Conservation (phyloP, 2,113 vertebrate species). For the Esox niger region DNA sequence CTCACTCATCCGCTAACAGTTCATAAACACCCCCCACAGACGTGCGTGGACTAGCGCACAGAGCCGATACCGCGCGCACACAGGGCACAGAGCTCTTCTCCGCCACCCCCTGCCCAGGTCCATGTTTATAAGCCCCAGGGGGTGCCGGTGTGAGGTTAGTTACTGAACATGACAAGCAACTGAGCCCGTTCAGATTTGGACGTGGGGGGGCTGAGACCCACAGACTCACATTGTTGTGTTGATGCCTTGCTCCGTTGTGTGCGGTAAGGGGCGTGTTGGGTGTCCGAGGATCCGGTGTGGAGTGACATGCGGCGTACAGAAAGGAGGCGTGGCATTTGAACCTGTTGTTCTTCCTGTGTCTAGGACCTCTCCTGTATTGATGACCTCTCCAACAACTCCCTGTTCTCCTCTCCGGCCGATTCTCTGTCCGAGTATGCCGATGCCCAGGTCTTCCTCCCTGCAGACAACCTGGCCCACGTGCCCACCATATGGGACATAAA, state of each 20-base stretch:
- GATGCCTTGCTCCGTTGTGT: background rate
- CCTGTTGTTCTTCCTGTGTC: constrained; percentile 2
- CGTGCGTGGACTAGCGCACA: background rate
- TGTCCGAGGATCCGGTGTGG: too few species aligned
- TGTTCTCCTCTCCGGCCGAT: constrained; percentile 89
- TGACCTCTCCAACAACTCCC: constrained; percentile 84
- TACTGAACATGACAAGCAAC: constrained; percentile 54
- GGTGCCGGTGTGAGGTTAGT: constrained; percentile 36
- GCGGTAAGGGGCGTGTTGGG: too few species aligned
- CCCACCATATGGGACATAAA: constrained; percentile 91
- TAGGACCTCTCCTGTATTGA: constrained; percentile 90
- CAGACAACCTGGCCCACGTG: constrained; percentile 78
- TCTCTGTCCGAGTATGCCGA: constrained; percentile 88
- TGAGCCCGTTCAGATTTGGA: too few species aligned
- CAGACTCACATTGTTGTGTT: background rate
- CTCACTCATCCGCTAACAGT: constrained; percentile 11
- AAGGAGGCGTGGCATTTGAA: background rate
- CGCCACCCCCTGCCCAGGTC: constrained; percentile 17
- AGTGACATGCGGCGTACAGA: too few species aligned
- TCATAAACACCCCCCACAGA: constrained; percentile 8
- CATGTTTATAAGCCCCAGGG: constrained; percentile 46
- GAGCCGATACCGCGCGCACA: background rate
- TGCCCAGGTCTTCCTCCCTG: constrained; percentile 75
- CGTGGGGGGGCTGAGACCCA: constrained; percentile 31
- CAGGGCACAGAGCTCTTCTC: background rate